These are phyloP conservation scores for Drosophila anomalata DNA, from an alignment of 2,888 invertebrate genomes.

Conservation along the genomic window DNA sequence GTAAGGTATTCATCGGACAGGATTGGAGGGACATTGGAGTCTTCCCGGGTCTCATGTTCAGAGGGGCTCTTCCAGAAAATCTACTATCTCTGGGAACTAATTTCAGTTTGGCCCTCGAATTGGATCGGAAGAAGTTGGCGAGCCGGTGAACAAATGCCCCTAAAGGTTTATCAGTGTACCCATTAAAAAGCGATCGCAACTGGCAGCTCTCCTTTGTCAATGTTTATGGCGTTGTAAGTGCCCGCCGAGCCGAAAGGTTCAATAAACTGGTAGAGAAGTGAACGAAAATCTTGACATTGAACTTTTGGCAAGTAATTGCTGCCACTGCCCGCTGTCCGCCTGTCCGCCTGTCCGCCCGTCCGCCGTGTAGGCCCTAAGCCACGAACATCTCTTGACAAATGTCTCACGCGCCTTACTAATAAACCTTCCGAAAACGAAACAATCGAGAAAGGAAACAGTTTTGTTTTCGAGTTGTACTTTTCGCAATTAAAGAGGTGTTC, in stretches of 20 bases:
- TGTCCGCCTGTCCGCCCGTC: neutral
- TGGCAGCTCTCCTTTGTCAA: neutral
- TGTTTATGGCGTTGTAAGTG: too few relatives aligned
- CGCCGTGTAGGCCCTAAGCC: neutral
- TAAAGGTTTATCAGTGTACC: neutral
- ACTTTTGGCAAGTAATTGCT: conserved; percentile 35
- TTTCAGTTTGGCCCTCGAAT: too few relatives aligned
- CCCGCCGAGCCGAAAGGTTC: conserved; percentile 14
- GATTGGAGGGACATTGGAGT: too few relatives aligned
- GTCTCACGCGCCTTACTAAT: conserved; percentile 37
- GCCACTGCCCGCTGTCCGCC: neutral
- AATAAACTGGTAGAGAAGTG: conserved; percentile 39
- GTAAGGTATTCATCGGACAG: neutral
- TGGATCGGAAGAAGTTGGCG: neutral
- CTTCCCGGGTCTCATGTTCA: too few relatives aligned
- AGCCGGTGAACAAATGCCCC: too few relatives aligned
- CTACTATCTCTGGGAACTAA: too few relatives aligned
- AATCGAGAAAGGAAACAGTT: conserved; percentile 21
- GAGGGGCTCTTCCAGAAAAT: too few relatives aligned
- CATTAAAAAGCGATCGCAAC: conserved; percentile 10
- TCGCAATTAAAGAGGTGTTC: conserved; percentile 39
- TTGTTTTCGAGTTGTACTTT: conserved; percentile 20
- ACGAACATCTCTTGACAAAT: conserved; percentile 40
- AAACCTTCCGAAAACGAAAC: conserved; percentile 17
- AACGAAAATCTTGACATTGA: conserved; percentile 54